Evolutionary conservation across 1,140 invertebrate species (phyloP).

Genomic region (Heliconius nattereri): DNA sequence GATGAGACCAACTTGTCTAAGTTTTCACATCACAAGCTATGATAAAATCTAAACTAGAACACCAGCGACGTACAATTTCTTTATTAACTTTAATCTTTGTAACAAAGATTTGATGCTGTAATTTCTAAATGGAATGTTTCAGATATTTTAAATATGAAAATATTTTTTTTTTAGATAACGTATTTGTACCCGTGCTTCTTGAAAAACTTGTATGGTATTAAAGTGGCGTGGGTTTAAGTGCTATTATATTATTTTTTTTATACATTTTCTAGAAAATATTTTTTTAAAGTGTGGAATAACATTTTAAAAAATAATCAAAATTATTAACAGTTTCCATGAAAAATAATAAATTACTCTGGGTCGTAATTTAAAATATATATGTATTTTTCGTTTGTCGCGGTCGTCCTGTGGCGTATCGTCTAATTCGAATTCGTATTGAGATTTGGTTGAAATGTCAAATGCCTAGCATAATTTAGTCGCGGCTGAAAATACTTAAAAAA

Average conservation of each 20-base stretch:
- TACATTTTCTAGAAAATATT: too few species aligned
- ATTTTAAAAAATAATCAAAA: too few species aligned
- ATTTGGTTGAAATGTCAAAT: not conserved
- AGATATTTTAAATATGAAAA: not conserved
- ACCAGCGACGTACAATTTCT: not conserved
- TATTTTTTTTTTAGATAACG: not conserved
- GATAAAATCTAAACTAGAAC: constrained; percentile 6
- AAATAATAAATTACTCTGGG: not conserved
- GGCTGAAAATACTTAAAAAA: not conserved
- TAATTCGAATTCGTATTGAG: not conserved
- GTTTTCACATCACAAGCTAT: constrained; percentile 6
- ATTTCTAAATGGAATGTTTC: not conserved
- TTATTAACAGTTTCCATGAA: too few species aligned
- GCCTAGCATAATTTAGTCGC: not conserved
- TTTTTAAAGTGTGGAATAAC: too few species aligned
- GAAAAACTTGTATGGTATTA: too few species aligned
- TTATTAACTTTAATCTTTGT: not conserved
- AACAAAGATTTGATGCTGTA: not conserved
- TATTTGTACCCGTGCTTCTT: too few species aligned
- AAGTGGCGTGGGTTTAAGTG: too few species aligned
- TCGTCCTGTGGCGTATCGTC: not conserved
- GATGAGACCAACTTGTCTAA: constrained; percentile 1
- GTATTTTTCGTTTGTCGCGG: not conserved
- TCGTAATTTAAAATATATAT: not conserved
- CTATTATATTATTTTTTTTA: too few species aligned